Evolutionary conservation across 1,140 invertebrate species (phyloP), one percentile per base, ranked within the genome.

Genomic region (Drosophila ironensis): DNA sequence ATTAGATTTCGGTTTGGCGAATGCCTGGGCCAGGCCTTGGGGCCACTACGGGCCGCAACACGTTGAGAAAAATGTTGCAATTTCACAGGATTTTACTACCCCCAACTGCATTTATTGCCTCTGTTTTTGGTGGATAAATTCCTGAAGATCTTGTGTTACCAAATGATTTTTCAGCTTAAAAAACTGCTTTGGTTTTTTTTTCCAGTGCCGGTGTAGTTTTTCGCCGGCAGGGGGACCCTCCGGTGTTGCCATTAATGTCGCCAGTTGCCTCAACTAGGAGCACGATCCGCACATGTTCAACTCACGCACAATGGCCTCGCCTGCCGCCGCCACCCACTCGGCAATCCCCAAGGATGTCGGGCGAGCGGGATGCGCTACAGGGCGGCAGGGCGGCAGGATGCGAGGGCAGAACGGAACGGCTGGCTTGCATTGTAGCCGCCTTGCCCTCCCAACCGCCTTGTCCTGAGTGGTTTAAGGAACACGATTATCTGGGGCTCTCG

Each of bases 1-100:
- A 84, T 84, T 84, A 71, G 80, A 84, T 86, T 84, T 84, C 19
- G 80, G 78, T 84, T 84, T 64, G 78, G 67, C 59, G 37, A 51
- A 63, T 51, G 72, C 50, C 53, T 27, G 28, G 9, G 14, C 12
- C 2, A 35, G n/a, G 4, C 11, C 33, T 12, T 2, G 14, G 14
- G 14, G 12, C 33, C 12, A 2, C 2, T 4, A 11, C 25, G n/a
- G 25, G n/a, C 25, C 11, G 0, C n/a, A 3, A 17, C 33, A 37
- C 33, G 8, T 7, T 16, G 6, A 1, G 30, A 14, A 6, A 33
- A 33, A 33, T 4, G n/a, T 4, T 30, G 9, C 4, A 11, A 3
- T 12, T 11, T 8, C 28, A n/a, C n/a, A n/a, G n/a, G n/a, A n/a
- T n/a, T n/a, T n/a, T n/a, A n/a, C n/a, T n/a, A n/a, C n/a, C n/a